These are phyloP conservation scores for Indicator maculatus DNA, from an alignment of 2,113 vertebrate species.

Conservation along the genomic window DNA sequence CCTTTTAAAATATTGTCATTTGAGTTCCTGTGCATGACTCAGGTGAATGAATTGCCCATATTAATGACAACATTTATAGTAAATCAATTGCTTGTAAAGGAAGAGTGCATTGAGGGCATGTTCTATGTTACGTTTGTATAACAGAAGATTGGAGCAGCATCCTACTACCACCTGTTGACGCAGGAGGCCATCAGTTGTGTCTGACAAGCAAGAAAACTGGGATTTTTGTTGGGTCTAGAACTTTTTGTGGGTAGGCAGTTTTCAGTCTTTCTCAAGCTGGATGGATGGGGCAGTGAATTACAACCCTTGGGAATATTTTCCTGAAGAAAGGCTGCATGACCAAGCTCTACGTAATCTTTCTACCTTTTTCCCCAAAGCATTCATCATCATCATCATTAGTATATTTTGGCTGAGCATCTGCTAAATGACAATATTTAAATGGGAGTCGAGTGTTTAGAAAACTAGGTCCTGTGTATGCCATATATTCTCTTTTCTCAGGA, in stretches of 20 bases:
- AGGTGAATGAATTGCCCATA: conserved; percentile 52
- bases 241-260: neutral
- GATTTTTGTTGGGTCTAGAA: neutral
- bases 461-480: neutral
- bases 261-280: neutral
- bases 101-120: neutral
- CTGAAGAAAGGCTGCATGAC: neutral
- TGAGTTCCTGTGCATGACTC: conserved; percentile 26
- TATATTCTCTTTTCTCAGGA: neutral
- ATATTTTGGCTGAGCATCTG: neutral
- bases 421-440: neutral
- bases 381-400: neutral
- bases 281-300: neutral
- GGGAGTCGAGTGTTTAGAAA: neutral
- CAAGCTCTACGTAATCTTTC: neutral
- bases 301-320: neutral
- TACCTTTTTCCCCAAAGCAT: neutral
- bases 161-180: neutral
- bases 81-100: conserved; percentile 19
- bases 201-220: neutral
- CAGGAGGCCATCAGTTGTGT: neutral
- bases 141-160: neutral
- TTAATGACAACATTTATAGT: conserved; percentile 18
- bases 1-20: conserved; percentile 31
- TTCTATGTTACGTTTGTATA: neutral